phyloP scores from a whole-genome alignment of 2,888 invertebrate genomes.

The Iphiclides podalirius region DNA sequence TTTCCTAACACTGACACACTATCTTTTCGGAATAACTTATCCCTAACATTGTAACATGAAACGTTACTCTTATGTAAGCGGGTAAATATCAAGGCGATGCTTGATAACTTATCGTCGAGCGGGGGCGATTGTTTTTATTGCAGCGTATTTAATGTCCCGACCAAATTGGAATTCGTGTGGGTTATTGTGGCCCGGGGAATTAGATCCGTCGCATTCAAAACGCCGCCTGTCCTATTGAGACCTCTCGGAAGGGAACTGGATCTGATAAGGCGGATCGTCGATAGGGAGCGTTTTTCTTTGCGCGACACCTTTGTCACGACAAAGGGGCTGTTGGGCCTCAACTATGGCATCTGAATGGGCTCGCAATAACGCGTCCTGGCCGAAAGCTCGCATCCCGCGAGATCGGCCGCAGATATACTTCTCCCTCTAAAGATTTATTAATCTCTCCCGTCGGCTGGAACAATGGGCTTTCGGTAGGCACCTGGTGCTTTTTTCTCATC shows the following conservation, averaged over 20 bases:
- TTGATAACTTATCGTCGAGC: constrained; percentile 50
- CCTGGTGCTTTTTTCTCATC: constrained; percentile 74
- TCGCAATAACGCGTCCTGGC: constrained; percentile 76
- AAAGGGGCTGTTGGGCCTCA: constrained; percentile 76
- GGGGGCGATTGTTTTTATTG: constrained; percentile 45
- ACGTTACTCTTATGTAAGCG: constrained; percentile 38
- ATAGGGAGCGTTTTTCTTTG: constrained; percentile 77
- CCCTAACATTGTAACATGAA: constrained; percentile 33
- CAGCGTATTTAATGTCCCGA: constrained; percentile 49
- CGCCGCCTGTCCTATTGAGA: constrained; percentile 74
- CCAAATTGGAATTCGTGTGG: constrained; percentile 67
- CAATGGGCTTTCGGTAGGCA: constrained; percentile 75
- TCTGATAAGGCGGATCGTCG: constrained; percentile 78
- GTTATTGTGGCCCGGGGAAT: constrained; percentile 72
- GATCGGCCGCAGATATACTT: constrained; percentile 75
- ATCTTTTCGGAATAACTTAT: constrained; percentile 18
- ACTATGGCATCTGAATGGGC: constrained; percentile 78
- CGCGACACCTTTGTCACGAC: constrained; percentile 79
- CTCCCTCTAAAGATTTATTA: constrained; percentile 76
- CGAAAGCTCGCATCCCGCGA: constrained; percentile 71
- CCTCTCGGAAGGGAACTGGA: constrained; percentile 76
- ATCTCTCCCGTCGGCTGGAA: constrained; percentile 73
- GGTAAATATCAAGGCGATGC: constrained; percentile 43
- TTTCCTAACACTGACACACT: too few relatives aligned
- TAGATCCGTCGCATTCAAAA: constrained; percentile 75